Evolutionary conservation across 2,888 invertebrate genomes (phyloP).

Genomic region (Aphidoletes aphidimyza): DNA sequence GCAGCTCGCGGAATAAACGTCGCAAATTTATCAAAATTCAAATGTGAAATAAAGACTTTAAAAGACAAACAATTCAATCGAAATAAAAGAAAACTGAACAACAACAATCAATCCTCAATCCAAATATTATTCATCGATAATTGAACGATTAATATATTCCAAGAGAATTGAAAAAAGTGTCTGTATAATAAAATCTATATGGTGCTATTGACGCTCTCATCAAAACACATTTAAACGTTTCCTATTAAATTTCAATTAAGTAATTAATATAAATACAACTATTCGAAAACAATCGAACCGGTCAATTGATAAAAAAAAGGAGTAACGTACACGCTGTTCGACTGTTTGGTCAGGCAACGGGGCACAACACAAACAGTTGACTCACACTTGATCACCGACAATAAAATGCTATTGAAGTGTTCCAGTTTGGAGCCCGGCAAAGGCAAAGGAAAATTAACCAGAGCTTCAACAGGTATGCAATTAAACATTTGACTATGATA

Average conservation of each 20-base stretch:
- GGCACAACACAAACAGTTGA: background rate
- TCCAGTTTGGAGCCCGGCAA: constrained; percentile 42
- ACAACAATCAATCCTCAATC: background rate
- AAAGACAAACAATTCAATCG: background rate
- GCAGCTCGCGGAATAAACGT: too few species aligned
- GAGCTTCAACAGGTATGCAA: constrained; percentile 30
- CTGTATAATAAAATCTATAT: background rate
- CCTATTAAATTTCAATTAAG: constrained; percentile 42
- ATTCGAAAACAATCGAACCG: background rate
- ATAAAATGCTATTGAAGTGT: constrained; percentile 44
- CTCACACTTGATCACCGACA: background rate
- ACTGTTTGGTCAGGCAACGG: background rate
- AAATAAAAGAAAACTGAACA: background rate
- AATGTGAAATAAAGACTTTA: background rate
- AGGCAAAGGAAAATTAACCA: constrained; percentile 45
- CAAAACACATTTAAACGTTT: background rate
- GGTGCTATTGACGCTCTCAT: background rate
- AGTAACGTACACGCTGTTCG: background rate
- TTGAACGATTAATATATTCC: background rate
- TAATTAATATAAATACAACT: background rate
- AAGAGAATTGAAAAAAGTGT: too few species aligned
- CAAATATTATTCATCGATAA: background rate
- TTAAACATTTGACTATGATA: background rate
- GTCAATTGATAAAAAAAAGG: too few species aligned
- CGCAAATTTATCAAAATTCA: too few species aligned